phyloP scores from a whole-genome alignment of 2,797 vertebrate genomes.

The Tachyglossus aculeatus region DNA sequence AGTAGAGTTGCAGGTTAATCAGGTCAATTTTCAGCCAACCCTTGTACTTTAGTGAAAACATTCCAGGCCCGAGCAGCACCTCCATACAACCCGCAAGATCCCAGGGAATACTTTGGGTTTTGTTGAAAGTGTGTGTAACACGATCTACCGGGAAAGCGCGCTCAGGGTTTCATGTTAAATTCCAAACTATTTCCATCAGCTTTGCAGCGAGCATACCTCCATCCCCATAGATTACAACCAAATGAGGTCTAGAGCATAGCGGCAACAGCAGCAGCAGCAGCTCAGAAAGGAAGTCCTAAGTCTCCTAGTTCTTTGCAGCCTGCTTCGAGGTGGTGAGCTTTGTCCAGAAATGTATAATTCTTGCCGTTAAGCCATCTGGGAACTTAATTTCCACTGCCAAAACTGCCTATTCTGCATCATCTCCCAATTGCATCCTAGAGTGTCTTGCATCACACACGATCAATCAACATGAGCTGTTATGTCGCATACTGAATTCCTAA shows the following conservation, averaged over 20 bases:
- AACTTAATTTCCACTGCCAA: neutral
- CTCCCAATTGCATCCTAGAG: neutral
- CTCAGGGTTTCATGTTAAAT: neutral
- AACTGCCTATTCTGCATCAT: neutral
- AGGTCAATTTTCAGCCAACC: neutral
- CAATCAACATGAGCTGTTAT: neutral
- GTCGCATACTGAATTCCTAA: neutral
- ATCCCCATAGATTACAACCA: neutral
- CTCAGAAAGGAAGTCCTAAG: neutral
- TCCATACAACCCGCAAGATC: neutral
- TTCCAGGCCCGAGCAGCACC: neutral
- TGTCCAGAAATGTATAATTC: neutral
- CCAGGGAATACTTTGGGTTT: neutral
- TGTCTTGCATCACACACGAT: neutral
- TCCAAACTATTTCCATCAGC: fast-evolving
- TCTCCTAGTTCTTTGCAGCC: neutral
- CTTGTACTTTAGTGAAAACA: neutral
- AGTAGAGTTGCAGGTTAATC: neutral
- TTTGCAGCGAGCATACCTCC: neutral
- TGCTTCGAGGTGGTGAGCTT: neutral
- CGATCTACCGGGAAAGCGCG: neutral
- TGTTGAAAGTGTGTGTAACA: neutral
- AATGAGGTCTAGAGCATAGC: too few species aligned
- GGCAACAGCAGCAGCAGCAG: neutral
- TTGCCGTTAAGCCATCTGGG: neutral